Base-by-base conservation (phyloP, 2,888 invertebrate species). In the Prosapia bicincta region DNA sequence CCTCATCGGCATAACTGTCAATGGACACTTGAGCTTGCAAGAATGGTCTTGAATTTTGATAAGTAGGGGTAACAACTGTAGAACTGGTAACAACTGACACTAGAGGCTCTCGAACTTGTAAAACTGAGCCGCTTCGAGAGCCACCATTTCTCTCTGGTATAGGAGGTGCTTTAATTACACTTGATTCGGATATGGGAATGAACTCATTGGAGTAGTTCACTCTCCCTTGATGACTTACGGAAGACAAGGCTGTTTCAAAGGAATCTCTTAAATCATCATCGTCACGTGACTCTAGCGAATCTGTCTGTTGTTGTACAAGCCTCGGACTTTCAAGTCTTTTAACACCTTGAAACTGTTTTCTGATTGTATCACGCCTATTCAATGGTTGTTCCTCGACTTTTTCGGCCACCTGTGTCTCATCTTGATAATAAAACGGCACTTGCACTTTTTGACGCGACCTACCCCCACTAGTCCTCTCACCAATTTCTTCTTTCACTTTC, bases 231-330 rank as follows among this genome's bases (percentile, higher is more conserved):
- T 84, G 84, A 79, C 83, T 85, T 65, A 86, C 83, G 28, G 86
- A 88, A 68, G 86, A 88, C 66, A 87, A 84, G 0, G 87, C 87
- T 20, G 88, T 88, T 78, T 88, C 88, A 80, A 88, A 88, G 0
- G 88, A 88, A 23, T 82, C 82, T 79, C 87, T 87, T 71, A 87
- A 81, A 74, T 88, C 88, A 30, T 30, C 30, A 79, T 88, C 88
- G 77, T 88, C 88, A 23, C 86, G 84, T 0, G 88, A 88, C 81
- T 88, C 88, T 74, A 88, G 82, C 26, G 88, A 88, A 80, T 88
- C 88, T 0, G 86, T 87, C 80, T 87, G 86, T 79, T 87, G 85
- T 54, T 80, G 79, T 3, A 84, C 81, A 24, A 85, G 28, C 24
- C 71, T 66, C 10, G 74, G 76, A 72, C 77, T 76, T 72, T 79